These are phyloP conservation scores for Pterostichus madidus DNA, from an alignment of 2,888 invertebrate species.

Conservation along the genomic window DNA sequence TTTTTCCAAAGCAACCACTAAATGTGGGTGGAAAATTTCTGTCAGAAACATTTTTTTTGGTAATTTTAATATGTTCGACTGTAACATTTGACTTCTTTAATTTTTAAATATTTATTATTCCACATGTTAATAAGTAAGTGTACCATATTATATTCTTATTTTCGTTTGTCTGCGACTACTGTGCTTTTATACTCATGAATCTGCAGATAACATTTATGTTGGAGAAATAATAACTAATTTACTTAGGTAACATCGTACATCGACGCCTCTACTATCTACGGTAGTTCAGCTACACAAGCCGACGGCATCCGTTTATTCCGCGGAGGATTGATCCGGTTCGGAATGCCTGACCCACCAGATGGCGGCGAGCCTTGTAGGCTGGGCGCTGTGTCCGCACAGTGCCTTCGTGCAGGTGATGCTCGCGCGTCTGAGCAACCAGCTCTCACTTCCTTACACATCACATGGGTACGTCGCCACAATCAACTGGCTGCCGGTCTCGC, in stretches of 20 bases:
- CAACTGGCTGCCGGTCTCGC: conserved; percentile 86
- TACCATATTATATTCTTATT: too few species aligned
- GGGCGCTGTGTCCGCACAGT: conserved; percentile 86
- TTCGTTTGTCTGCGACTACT: too few species aligned
- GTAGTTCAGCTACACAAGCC: conserved; percentile 86
- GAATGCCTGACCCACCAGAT: conserved; percentile 78
- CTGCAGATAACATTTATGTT: too few species aligned
- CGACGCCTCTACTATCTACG: conserved; percentile 91
- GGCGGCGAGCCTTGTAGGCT: conserved; percentile 84
- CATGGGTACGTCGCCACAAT: conserved; percentile 87
- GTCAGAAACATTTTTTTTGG: too few species aligned
- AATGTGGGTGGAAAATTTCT: too few species aligned
- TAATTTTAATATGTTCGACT: too few species aligned
- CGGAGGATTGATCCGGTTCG: conserved; percentile 74
- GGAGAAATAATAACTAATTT: too few species aligned
- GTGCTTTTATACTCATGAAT: too few species aligned
- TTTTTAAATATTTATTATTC: too few species aligned
- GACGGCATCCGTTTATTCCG: conserved; percentile 87
- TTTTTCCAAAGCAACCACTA: too few species aligned
- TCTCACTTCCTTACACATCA: conserved; percentile 86
- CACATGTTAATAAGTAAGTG: too few species aligned
- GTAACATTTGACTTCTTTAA: too few species aligned
- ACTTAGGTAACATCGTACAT: conserved; percentile 85
- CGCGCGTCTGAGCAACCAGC: conserved; percentile 91
- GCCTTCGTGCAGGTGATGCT: conserved; percentile 89